Evolutionary conservation across 2,797 vertebrate species (phyloP), one percentile per base, ranked within the genome.

Genomic region (Eupleurogrammus muticus): DNA sequence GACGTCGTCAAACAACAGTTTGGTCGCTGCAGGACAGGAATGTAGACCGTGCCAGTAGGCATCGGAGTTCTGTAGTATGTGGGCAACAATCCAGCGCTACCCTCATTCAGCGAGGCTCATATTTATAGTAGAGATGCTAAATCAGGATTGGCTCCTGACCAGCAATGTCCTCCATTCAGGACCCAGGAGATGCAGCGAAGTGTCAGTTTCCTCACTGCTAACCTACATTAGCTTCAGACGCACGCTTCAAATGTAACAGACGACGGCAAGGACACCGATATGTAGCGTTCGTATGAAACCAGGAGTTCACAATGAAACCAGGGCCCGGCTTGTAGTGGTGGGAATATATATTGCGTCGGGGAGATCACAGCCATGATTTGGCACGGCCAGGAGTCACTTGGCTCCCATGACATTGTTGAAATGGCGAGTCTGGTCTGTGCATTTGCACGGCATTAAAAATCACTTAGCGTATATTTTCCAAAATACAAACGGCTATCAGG

Each of bases 111-210:
- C 77, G 78, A 75, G 76, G 69, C 87, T 90, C 90, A 70, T 94
- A 94, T 94, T 92, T 94, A 93, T 92, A 93, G 91, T 82, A 70
- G 69, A 67, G 85, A 81, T 73, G 78, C 91, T 93, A 92, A 94
- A 91, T 89, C 73, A 66, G 91, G 91, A 91, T 67, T 93, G 93
- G 92, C 92, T 87, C 81, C 77, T 71, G 80, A 91, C 87, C 89
- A 92, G 91, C 86, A 82, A 85, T 85, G 89, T 87, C 84, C 87
- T 89, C 80, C 86, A 84, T 88, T 86, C 85, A 84, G 80, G 65
- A 55, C 89, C 87, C 84, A 48, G 44, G 88, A 85, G 91, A 89
- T 73, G 75, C 56, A 42, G 70, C 1, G 9, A 32, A 88, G 85
- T 87, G 89, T 90, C 82, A 3, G 77, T 85, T 91, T 89, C 76